Base-by-base conservation (phyloP, 2,113 vertebrate genomes). In the Callipepla californica region DNA sequence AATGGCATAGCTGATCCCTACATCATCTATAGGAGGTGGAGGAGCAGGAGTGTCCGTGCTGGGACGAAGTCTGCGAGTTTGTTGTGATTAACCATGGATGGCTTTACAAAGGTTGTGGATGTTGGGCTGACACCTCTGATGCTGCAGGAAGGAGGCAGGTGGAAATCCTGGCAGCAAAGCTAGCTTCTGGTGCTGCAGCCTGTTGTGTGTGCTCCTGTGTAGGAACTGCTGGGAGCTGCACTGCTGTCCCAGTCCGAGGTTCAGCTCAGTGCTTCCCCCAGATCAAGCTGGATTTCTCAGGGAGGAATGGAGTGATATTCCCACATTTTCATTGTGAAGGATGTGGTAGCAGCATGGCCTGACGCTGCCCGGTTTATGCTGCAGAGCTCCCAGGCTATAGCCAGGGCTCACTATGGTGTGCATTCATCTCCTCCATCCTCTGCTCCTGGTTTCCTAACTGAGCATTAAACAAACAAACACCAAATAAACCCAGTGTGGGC, bases 401-500 rank as follows among this genome's bases (percentile, higher is more conserved):
- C 15, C 15, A 17, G 30, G 42, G 58, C 55, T 72, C 63, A 44
- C 63, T 57, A 63, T 30, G 26, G 28, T 51, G 47, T 0, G 0
- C 38, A 50, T 1, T 0, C 32, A 16, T 40, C n/a, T 34, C 40
- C 0, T 22, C 42, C 18, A 3, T 21, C 53, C 57, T 75, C 78
- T 10, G 4, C 83, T 78, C 57, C 44, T 58, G 1, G 38, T 91
- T 92, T 90, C 80, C 83, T 48, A 68, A 78, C 83, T 16, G 48
- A 32, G 50, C 14, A 50, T 42, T 55, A 76, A 87, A 79, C 72
- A 76, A 89, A 66, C 61, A 92, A 87, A 59, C 30, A 30, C 23
- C 26, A 81, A 30, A 67, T 66, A 85, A 94, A 91, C 38, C 81
- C 65, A 53, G 76, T n/a, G 91, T 90, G 73, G 94, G 91, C 89